Base-by-base conservation (phyloP, 2,797 vertebrate species). In the Melanogrammus aeglefinus region DNA sequence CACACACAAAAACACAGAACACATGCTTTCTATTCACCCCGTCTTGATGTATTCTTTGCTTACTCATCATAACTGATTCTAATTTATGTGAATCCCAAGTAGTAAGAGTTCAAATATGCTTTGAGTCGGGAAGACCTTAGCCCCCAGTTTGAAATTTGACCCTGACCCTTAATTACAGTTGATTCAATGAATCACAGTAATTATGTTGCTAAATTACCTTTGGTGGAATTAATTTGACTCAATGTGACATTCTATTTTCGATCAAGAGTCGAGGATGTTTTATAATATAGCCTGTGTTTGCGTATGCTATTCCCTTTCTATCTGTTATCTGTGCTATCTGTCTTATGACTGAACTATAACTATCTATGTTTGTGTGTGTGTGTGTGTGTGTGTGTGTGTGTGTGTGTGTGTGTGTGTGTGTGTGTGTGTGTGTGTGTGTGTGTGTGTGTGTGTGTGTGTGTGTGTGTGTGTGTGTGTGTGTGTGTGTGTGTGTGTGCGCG, bases 391-490 rank as follows among this genome's bases (percentile, higher is more conserved):
- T 41, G 7, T 41, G 39, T 41, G 5, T 41, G 39, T 41, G 39
- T 41, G 39, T 41, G 39, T 41, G 39, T 41, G 39, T 41, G 39
- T 41, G 39, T 13, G 12, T 41, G 39, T 13, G 12, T 41, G 39
- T 41, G 39, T 41, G 39, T 41, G 31, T 31, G 31, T 31, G 31
- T 31, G 31, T 31, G 31, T 31, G 44, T 51, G 44, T 4, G 13
- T 51, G 44, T 16, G 44, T 16, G 4, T 21, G 18, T 57, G 47
- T 51, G 47, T 51, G 47, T 18, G 16, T 51, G 47, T 51, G 47
- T 80, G 77, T 76, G 75, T 73, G 76, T 71, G 47, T 72, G 74
- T 44, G 41, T 13, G 16, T 24, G 47, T 36, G 39, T 75, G 9
- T 80, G 21, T 51, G 47, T 6, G 2, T 6, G 47, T 7, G 47